phyloP scores from a whole-genome alignment of 2,797 vertebrate species.

The Molossus molossus region DNA sequence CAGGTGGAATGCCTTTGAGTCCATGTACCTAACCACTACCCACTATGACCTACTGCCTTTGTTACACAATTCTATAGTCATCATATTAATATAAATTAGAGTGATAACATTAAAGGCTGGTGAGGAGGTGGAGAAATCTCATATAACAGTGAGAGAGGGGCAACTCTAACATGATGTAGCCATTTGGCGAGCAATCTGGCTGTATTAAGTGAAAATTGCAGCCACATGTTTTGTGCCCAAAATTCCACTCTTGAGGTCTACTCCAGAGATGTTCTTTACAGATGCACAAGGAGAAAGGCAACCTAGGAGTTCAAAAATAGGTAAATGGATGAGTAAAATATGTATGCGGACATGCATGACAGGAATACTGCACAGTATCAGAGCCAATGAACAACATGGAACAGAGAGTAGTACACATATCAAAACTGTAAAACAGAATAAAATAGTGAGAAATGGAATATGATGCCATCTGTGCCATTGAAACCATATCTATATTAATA shows the following conservation, averaged over 20 bases:
- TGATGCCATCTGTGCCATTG: background rate
- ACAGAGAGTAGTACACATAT: background rate
- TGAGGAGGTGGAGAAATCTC: background rate
- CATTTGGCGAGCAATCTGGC: background rate
- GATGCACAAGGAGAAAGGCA: background rate
- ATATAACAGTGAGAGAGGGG: background rate
- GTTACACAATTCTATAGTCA: background rate
- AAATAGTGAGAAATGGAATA: background rate
- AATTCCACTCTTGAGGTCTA: background rate
- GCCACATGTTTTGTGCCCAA: background rate
- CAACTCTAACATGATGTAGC: background rate
- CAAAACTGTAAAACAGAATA: background rate
- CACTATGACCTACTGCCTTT: background rate
- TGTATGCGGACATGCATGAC: background rate
- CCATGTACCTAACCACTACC: background rate
- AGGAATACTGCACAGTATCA: background rate
- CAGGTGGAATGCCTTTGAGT: background rate
- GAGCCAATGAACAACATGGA: background rate
- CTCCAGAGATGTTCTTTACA: background rate
- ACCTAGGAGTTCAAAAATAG: background rate
- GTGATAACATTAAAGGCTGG: background rate
- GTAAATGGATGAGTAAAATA: background rate
- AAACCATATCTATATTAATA: background rate
- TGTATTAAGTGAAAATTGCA: background rate
- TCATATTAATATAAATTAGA: background rate